Evolutionary conservation across 2,888 invertebrate genomes (phyloP).

Genomic region (Zaprionus bogoriensis): DNA sequence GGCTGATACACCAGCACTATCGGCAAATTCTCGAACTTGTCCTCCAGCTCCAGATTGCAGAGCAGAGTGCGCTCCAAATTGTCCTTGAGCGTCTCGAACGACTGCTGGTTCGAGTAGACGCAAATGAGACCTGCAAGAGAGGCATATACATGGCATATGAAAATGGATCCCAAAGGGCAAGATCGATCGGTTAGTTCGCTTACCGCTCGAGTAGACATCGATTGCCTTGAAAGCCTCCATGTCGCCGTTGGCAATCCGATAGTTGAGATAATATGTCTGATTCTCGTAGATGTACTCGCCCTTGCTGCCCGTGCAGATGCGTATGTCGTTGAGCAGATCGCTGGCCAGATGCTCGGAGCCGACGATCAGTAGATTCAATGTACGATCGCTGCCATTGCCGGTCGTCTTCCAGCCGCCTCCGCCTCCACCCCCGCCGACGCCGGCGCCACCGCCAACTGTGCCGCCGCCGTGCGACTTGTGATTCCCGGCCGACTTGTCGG

Average conservation of each 20-base stretch:
- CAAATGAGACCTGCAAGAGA: conserved; percentile 88
- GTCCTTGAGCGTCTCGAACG: conserved; percentile 95
- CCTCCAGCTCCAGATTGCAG: conserved; percentile 94
- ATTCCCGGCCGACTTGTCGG: conserved; percentile 84
- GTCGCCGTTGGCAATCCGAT: conserved; percentile 93
- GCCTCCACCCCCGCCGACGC: conserved; percentile 30
- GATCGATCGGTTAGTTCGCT: conserved; percentile 51
- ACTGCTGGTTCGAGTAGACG: conserved; percentile 94
- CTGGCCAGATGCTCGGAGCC: conserved; percentile 94
- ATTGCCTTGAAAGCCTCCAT: conserved; percentile 92
- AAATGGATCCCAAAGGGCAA: neutral
- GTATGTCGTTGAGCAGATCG: conserved; percentile 92
- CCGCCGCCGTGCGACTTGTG: conserved; percentile 83
- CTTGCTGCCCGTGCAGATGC: conserved; percentile 93
- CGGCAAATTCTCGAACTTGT: conserved; percentile 93
- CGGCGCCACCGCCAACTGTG: neutral
- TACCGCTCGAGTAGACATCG: conserved; percentile 95
- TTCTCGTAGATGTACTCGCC: conserved; percentile 91
- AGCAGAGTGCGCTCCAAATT: conserved; percentile 95
- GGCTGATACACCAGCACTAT: conserved; percentile 94
- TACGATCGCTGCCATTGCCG: conserved; percentile 77
- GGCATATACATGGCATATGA: neutral
- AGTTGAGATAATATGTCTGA: conserved; percentile 91
- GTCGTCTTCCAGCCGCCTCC: conserved; percentile 52
- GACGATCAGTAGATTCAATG: conserved; percentile 92